A percentile compares a stretch with the other conserved stretches of the same genome.
Evolutionary conservation across 2,113 vertebrate species (phyloP).

Genomic region (Ptilonorhynchus violaceus): DNA sequence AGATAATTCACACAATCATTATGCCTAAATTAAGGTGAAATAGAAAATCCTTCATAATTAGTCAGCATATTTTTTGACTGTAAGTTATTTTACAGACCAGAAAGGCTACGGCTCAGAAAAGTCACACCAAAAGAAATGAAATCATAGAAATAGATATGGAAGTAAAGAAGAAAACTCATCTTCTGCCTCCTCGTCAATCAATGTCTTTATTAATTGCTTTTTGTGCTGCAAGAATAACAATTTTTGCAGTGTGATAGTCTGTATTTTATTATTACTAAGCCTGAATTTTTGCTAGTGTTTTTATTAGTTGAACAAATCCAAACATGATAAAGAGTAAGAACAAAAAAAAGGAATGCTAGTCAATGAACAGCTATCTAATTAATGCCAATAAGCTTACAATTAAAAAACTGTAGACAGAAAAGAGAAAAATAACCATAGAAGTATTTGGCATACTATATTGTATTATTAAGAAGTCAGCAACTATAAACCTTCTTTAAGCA

Average conservation of each 20-base stretch:
- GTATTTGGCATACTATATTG: not conserved
- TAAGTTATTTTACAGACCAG: not conserved
- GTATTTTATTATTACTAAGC: not conserved
- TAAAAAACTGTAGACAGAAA: not conserved
- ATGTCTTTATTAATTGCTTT: not conserved
- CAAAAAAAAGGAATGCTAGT: not conserved
- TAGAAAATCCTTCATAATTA: not conserved
- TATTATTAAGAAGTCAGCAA: not conserved
- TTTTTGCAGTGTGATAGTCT: not conserved
- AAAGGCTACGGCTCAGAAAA: not conserved
- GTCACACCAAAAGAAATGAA: not conserved
- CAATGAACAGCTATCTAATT: not conserved
- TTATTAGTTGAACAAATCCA: not conserved
- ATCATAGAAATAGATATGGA: not conserved
- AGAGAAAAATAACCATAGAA: not conserved
- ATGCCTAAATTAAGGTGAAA: not conserved
- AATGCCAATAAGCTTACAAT: not conserved
- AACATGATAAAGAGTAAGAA: not conserved
- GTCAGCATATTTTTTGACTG: not conserved
- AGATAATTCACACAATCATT: not conserved
- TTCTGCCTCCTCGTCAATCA: rapidly evolving
- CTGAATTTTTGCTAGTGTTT: not conserved
- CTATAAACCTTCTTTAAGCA: not conserved
- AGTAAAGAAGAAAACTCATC: not conserved
- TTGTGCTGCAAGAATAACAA: not conserved